Percentiles rank a stretch among this genome's conserved stretches.
Evolutionary conservation across 2,113 vertebrate species (phyloP).

Genomic region (Amblyopsis rosae): DNA sequence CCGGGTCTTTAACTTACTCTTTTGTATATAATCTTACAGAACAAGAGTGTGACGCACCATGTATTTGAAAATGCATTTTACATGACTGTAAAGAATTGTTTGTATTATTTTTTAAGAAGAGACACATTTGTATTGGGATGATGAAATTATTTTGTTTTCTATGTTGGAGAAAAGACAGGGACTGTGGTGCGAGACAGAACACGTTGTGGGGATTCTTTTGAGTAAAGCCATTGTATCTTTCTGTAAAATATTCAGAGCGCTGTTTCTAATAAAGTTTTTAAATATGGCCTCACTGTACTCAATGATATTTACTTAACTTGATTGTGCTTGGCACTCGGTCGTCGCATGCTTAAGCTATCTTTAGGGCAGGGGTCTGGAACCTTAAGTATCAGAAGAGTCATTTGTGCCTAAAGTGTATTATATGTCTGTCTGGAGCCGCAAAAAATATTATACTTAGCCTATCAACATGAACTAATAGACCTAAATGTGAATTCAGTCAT

Average conservation of each 20-base stretch:
- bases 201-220: conserved; percentile 80
- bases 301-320: not conserved
- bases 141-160: conserved; percentile 84
- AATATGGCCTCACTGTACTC: conserved; percentile 51
- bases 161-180: conserved; percentile 66
- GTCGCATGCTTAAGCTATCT: too few species aligned
- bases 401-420: too few species aligned
- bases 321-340: too few species aligned
- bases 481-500: too few species aligned
- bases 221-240: conserved; percentile 86
- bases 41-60: conserved; percentile 49
- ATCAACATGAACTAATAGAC: too few species aligned
- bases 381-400: too few species aligned
- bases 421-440: too few species aligned
- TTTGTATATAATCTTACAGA: conserved; percentile 90
- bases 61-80: conserved; percentile 92
- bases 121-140: conserved; percentile 88
- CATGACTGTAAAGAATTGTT: conserved; percentile 93
- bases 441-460: too few species aligned
- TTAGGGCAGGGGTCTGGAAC: too few species aligned
- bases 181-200: conserved; percentile 73
- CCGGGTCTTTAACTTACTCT: conserved; percentile 49
- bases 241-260: conserved; percentile 86
- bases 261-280: conserved; percentile 96
- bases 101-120: conserved; percentile 94